Evolutionary conservation across 2,113 vertebrate species (phyloP), one percentile per base, ranked within the genome.

Genomic region (Saccopteryx bilineata): DNA sequence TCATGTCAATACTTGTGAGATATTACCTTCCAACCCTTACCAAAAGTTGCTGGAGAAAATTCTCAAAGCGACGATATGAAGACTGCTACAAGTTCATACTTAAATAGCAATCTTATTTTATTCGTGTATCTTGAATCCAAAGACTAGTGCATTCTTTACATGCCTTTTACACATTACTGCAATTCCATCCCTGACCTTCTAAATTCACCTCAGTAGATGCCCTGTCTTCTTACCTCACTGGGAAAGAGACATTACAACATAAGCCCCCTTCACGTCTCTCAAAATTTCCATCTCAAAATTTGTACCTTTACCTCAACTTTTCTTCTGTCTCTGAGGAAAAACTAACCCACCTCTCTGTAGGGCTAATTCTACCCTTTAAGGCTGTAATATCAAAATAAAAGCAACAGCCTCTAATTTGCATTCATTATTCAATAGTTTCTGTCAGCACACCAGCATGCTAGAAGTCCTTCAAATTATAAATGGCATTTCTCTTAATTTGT

Each of bases 31-130:
- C 39, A 39, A 39, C 39, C 39, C 39, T 82, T n/a, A 79, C 15
- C 50, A 80, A 87, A 87, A 11, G 10, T 81, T 68, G 24, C 54
- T 88, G 33, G 87, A 61, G 61, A 60, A 92, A 90, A 26, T 88
- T 92, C 61, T 78, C 68, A 95, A 76, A 84, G 58, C 50, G 1
- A 1, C 28, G 23, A 66, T 66, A 46, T 26, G 58, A 79, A 79
- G 10, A 81, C 12, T 90, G 18, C 24, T 78, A 15, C 31, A 90
- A 69, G 91, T 78, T 68, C 5, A 72, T 4, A 19, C n/a, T 95
- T 83, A 60, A 50, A 87, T 50, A 80, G 3, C 14, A 60, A 72
- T 10, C 48, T 28, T 52, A n/a, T 76, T 74, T n/a, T 69, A 46
- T 52, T 76, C 28, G 18, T 11, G 15, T 61, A 46, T 92, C 69